Percentiles rank a stretch among this genome's conserved stretches.
Conservation (phyloP, 2,888 invertebrate species). For the Acronicta aceris region DNA sequence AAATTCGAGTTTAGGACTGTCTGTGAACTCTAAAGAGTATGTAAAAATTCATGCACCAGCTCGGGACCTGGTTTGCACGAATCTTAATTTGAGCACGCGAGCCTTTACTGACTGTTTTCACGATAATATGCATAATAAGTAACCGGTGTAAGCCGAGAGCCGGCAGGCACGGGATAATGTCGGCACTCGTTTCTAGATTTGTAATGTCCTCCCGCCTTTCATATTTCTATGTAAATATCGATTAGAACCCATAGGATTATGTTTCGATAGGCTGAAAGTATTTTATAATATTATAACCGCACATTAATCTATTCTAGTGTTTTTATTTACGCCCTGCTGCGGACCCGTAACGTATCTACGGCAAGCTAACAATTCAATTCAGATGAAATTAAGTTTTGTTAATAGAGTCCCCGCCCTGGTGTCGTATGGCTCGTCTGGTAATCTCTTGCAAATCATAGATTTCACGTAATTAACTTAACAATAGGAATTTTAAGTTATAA, state of each 20-base stretch:
- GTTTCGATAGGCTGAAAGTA: slow-evolving; percentile 87
- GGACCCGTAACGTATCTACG: slow-evolving; percentile 30
- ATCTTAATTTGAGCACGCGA: slow-evolving; percentile 54
- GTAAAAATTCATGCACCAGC: slow-evolving; percentile 60
- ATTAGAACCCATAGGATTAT: slow-evolving; percentile 85
- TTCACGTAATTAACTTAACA: slow-evolving; percentile 25
- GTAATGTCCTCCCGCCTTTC: slow-evolving; percentile 77
- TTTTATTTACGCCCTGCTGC: slow-evolving; percentile 61
- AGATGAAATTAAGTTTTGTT: slow-evolving; percentile 18
- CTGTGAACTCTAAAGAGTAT: slow-evolving; percentile 57
- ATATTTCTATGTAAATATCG: slow-evolving; percentile 83
- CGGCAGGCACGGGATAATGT: slow-evolving; percentile 61
- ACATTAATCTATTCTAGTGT: slow-evolving; percentile 70
- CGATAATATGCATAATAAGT: slow-evolving; percentile 64
- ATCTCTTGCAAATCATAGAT: slow-evolving; percentile 39
- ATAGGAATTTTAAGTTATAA: slow-evolving; percentile 37
- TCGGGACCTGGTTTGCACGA: slow-evolving; percentile 65
- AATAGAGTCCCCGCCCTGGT: slow-evolving; percentile 15
- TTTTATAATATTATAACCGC: slow-evolving; percentile 88
- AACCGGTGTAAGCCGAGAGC: slow-evolving; percentile 56
- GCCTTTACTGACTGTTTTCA: slow-evolving; percentile 59
- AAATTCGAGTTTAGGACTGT: slow-evolving; percentile 49
- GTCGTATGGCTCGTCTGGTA: slow-evolving; percentile 16
- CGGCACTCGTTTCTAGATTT: slow-evolving; percentile 67
- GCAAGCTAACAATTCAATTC: not conserved